Evolutionary conservation across 2,888 invertebrate genomes (phyloP), one percentile per base, ranked within the genome.

Genomic region (Drepana falcataria): DNA sequence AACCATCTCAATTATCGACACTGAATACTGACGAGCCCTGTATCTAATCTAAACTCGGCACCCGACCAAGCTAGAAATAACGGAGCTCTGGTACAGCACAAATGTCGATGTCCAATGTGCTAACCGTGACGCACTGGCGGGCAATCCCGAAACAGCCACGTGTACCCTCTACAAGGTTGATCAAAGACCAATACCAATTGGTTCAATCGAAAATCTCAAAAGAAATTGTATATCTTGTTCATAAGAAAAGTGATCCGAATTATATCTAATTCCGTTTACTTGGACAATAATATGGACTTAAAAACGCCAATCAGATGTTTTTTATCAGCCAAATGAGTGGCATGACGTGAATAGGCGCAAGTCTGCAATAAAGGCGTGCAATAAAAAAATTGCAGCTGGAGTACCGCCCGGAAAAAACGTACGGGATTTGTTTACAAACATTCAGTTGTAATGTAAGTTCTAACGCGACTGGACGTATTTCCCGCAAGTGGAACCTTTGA

Each of bases 1-100:
- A 80, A 72, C 77, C 21, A 21, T 21, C 21, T 21, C 81, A 83
- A 83, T 87, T 84, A 83, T 77, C 83, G 74, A 72, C 68, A 65
- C 74, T 79, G 83, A 81, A 83, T 83, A 81, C 82, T 85, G 77
- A 83, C 82, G 85, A 85, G 84, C 83, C 77, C 82, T 81, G 81
- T 70, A 64, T 77, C 81, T 71, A 83, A 80, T 86, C 83, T 85
- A 83, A 81, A 83, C 83, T 85, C 83, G 84, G 85, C 85, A 83
- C 78, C 79, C 54, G 69, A 68, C 75, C 72, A 60, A 63, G 81
- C 82, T 83, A 83, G 81, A 87, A 90, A 89, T 88, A 88, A 82
- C 82, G 74, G 64, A 77, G 78, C 81, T 74, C 70, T 67, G 71
- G 67, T 75, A 80, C 69, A 44, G 44, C 6, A 44, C 44, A 83